Evolutionary conservation across 1,140 invertebrate species (phyloP).

Genomic region (Pinna nobilis): DNA sequence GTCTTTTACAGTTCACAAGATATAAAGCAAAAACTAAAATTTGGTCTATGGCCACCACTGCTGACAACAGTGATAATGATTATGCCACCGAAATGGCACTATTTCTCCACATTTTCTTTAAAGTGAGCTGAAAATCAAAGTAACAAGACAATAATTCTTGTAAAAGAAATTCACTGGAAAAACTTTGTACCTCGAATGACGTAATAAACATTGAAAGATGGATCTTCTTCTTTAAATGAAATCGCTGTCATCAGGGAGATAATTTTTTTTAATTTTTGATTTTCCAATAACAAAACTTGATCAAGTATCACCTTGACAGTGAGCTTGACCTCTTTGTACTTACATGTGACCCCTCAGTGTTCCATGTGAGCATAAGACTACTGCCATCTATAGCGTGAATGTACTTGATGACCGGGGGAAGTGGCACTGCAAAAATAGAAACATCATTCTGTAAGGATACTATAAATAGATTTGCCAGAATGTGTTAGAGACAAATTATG

Average conservation of each 20-base stretch:
- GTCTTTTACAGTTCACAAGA: too few species aligned
- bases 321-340: constrained; percentile 12
- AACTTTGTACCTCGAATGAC: too few species aligned
- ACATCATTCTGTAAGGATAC: background rate
- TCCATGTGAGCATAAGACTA: constrained; percentile 40
- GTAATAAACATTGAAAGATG: background rate
- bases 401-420: constrained; percentile 37
- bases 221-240: constrained; percentile 3
- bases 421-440: constrained; percentile 37
- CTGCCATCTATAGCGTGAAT: constrained; percentile 37
- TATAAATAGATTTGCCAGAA: background rate
- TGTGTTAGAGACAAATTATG: background rate
- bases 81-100: too few species aligned
- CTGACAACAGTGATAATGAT: too few species aligned
- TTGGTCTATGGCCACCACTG: too few species aligned
- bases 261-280: background rate
- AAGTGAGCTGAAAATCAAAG: too few species aligned
- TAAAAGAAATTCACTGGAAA: too few species aligned
- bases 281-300: background rate
- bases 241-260: background rate
- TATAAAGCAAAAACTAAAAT: too few species aligned
- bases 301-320: background rate
- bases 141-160: too few species aligned
- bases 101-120: too few species aligned
- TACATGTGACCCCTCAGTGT: constrained; percentile 40